Percentiles rank a stretch among this genome's conserved stretches.
Conservation (phyloP, 1,140 invertebrate genomes). For the Drosophila tropicalis region DNA sequence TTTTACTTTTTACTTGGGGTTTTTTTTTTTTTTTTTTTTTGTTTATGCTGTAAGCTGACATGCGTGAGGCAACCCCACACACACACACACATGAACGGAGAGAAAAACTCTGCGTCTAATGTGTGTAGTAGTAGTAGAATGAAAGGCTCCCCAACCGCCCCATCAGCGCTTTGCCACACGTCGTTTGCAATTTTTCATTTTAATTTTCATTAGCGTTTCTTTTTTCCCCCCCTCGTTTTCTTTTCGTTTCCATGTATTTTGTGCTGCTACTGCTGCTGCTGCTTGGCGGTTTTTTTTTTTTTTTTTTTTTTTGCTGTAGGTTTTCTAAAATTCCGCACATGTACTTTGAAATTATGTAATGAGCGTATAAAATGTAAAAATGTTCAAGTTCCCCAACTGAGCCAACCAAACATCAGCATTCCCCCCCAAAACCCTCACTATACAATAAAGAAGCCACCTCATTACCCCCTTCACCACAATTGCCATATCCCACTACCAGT, state of each 20-base stretch:
- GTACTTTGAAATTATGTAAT: conserved; percentile 82
- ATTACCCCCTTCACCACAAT: conserved; percentile 7
- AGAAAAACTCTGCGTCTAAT: conserved; percentile 60
- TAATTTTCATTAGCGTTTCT: conserved; percentile 83
- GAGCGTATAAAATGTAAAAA: conserved; percentile 83
- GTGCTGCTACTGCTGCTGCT: neutral
- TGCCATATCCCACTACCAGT: conserved; percentile 12
- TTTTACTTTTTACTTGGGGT: conserved; percentile 39
- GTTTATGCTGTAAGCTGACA: conserved; percentile 33
- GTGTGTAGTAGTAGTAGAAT: conserved; percentile 44
- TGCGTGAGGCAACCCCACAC: conserved; percentile 40
- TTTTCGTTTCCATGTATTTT: conserved; percentile 37
- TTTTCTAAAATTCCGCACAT: conserved; percentile 76
- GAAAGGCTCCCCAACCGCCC: conserved; percentile 6
- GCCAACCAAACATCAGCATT: conserved; percentile 26
- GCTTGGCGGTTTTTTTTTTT: conserved; percentile 24
- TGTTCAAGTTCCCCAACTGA: conserved; percentile 33
- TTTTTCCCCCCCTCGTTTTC: conserved; percentile 50
- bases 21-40: conserved; percentile 25
- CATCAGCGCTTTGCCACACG: conserved; percentile 51
- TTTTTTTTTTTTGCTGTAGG: conserved; percentile 1
- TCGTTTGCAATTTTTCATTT: conserved; percentile 83
- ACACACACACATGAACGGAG: neutral
- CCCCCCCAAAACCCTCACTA: neutral
- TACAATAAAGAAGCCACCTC: neutral